Evolutionary conservation across 2,888 invertebrate species (phyloP).

Genomic region (Apoderus coryli): DNA sequence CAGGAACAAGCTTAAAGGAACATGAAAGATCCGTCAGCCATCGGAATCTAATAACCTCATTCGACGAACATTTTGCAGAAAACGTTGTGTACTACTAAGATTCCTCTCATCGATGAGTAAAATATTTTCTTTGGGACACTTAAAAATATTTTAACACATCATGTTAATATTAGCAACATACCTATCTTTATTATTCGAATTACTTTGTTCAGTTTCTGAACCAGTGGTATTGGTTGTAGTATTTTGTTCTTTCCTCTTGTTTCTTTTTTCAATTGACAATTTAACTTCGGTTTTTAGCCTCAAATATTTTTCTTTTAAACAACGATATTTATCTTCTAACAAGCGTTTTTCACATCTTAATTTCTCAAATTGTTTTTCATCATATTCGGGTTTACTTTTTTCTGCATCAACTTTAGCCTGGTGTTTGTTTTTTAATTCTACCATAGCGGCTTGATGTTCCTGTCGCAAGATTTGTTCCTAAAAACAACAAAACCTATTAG

Average conservation of each 20-base stretch:
- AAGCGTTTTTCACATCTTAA: slow-evolving; percentile 54
- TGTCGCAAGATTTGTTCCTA: slow-evolving; percentile 53
- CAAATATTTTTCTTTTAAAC: slow-evolving; percentile 68
- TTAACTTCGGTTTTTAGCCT: slow-evolving; percentile 68
- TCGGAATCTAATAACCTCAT: no score
- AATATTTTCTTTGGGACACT: no score
- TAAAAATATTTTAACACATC: no score
- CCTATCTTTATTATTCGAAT: slow-evolving; percentile 45
- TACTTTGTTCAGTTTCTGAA: slow-evolving; percentile 67
- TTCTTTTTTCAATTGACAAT: slow-evolving; percentile 59
- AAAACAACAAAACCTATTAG: no score
- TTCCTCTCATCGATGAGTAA: no score
- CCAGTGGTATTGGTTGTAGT: slow-evolving; percentile 47
- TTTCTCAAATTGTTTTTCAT: slow-evolving; percentile 41
- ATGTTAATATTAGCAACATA: slow-evolving; percentile 9
- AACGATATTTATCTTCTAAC: slow-evolving; percentile 59
- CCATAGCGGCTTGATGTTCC: slow-evolving; percentile 51
- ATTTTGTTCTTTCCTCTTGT: slow-evolving; percentile 45
- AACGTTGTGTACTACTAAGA: no score
- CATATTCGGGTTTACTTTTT: slow-evolving; percentile 21
- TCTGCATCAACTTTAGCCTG: slow-evolving; percentile 35
- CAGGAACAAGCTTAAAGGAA: no score
- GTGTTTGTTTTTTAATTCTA: slow-evolving; percentile 46
- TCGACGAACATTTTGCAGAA: no score
- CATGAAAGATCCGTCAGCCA: no score